These are phyloP conservation scores for Dryomyza anilis DNA, from an alignment of 2,888 invertebrate species.

Conservation along the genomic window DNA sequence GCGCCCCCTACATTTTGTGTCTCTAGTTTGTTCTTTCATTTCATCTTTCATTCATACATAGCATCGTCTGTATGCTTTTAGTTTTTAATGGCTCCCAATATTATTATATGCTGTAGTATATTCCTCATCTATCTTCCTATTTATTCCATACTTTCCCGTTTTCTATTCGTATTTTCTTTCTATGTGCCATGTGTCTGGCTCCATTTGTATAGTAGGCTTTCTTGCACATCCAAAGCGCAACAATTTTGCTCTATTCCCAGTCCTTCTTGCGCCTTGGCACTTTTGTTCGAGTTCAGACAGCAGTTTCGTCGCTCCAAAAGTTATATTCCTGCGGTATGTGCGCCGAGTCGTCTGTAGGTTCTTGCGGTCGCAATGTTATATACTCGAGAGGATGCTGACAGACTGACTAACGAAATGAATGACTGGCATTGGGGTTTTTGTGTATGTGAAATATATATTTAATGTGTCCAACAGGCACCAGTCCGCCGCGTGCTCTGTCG, in stretches of 20 bases:
- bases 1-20: background rate
- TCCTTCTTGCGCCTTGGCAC: background rate
- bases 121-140: background rate
- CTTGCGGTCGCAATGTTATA: conserved; percentile 18
- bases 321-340: conserved; percentile 5
- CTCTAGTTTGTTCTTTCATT: no score
- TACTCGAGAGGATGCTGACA: background rate
- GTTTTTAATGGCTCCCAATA: background rate
- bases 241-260: background rate
- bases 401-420: conserved; percentile 7
- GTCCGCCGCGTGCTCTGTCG: background rate
- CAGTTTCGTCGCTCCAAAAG: background rate
- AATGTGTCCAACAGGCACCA: conserved; percentile 10
- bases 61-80: conserved; percentile 28
- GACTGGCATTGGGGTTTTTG: background rate
- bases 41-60: no score
- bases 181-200: background rate
- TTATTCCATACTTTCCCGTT: background rate
- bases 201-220: background rate
- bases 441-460: conserved; percentile 12
- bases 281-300: background rate
- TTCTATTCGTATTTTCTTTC: background rate
- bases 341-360: conserved; percentile 18
- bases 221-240: background rate
- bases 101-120: background rate